Conservation (phyloP, 1,140 invertebrate genomes). For the Marisa cornuarietis region DNA sequence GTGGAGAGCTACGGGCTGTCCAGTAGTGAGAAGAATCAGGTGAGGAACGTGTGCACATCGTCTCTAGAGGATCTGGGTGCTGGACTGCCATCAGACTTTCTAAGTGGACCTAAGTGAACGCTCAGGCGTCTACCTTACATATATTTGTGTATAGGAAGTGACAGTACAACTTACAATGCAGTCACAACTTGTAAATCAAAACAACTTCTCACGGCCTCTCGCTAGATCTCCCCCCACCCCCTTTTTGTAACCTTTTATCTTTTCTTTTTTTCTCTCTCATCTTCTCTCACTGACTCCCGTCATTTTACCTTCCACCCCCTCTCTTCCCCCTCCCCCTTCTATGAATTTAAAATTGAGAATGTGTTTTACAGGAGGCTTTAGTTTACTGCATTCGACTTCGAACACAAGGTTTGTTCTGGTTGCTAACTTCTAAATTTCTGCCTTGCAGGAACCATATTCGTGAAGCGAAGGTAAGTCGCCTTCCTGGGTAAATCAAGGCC, state of each 20-base stretch:
- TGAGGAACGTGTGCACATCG: constrained; percentile 7
- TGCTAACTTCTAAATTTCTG: not conserved
- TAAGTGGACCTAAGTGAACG: not conserved
- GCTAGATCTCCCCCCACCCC: not conserved
- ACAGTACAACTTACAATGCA: not conserved
- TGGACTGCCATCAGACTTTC: not conserved
- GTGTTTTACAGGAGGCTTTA: not conserved
- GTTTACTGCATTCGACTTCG: not conserved
- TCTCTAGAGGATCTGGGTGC: too few relatives aligned
- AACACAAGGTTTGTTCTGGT: not conserved
- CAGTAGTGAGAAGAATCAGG: constrained; percentile 25
- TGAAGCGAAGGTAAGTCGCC: not conserved
- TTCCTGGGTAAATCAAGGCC: not conserved
- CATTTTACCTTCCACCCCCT: not conserved
- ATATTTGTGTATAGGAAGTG: not conserved
- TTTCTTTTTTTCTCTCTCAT: not conserved
- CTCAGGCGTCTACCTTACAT: not conserved
- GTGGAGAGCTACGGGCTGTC: constrained; percentile 40
- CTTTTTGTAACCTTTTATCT: not conserved
- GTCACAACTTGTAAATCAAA: not conserved
- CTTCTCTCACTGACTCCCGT: too few relatives aligned
- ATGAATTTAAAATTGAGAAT: not conserved
- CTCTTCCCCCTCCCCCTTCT: not conserved
- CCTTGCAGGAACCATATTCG: not conserved
- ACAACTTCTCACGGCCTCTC: not conserved